A percentile compares a stretch with the other conserved stretches of the same genome.
Conservation (phyloP, 2,113 vertebrate genomes). For the Spea bombifrons region DNA sequence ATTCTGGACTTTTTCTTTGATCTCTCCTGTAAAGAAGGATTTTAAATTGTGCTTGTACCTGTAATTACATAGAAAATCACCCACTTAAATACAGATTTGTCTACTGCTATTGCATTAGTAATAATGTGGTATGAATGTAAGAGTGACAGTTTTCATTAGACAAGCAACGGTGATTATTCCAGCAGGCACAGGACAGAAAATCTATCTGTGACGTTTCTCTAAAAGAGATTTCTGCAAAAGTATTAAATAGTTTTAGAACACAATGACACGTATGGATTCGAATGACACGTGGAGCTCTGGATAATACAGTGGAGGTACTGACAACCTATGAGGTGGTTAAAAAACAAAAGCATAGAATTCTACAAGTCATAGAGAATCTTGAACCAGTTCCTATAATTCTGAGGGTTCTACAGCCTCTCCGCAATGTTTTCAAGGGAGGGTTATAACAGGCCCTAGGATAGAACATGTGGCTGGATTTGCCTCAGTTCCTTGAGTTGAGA, state of each 20-base stretch:
- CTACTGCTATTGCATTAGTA: constrained; percentile 44
- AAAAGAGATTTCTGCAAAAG: constrained; percentile 48
- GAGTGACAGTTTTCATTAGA: constrained; percentile 47
- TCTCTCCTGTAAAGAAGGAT: constrained; percentile 38
- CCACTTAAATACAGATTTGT: constrained; percentile 48
- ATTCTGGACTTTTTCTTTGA: constrained; percentile 42
- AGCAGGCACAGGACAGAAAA: constrained; percentile 39
- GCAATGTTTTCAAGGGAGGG: too few species aligned
- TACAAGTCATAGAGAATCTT: not conserved
- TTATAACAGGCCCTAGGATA: too few species aligned
- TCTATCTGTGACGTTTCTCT: constrained; percentile 40
- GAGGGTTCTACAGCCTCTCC: not conserved
- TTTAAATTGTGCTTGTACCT: constrained; percentile 46
- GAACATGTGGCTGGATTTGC: too few species aligned
- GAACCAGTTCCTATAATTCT: not conserved
- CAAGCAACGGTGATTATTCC: constrained; percentile 35
- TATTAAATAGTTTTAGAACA: constrained; percentile 48
- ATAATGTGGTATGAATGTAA: constrained; percentile 46
- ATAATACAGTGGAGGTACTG: constrained; percentile 14
- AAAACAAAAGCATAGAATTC: constrained; percentile 31
- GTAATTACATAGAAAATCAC: constrained; percentile 48
- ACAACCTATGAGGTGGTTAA: constrained; percentile 32
- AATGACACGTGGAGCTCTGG: constrained; percentile 33
- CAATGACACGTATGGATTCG: constrained; percentile 45
- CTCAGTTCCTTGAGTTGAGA: too few species aligned